Evolutionary conservation across 2,113 vertebrate genomes (phyloP).

Genomic region (Tupaia chinensis): DNA sequence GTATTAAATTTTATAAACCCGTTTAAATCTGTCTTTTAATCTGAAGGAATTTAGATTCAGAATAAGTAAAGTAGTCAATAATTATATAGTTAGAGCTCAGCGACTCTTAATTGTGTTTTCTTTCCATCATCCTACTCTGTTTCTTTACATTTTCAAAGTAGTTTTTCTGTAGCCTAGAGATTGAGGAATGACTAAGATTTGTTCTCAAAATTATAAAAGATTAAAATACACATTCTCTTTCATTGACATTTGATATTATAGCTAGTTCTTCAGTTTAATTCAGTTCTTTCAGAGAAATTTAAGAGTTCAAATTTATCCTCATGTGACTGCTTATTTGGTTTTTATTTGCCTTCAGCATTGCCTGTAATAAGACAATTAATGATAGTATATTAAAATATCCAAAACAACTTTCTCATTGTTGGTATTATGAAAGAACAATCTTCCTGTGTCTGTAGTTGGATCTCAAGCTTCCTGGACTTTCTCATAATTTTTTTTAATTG

Average conservation of each 20-base stretch:
- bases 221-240: conserved; percentile 23
- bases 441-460: background rate
- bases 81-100: background rate
- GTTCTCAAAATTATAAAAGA: background rate
- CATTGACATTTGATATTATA: conserved; percentile 30
- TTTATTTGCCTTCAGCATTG: background rate
- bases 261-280: conserved; percentile 15
- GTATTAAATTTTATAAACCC: background rate
- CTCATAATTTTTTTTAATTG: conserved; percentile 10
- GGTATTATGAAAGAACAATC: background rate
- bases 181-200: background rate
- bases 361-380: conserved; percentile 24
- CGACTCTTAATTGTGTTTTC: background rate
- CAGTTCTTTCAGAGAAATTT: conserved; percentile 28
- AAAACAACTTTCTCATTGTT: conserved; percentile 57
- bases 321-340: background rate
- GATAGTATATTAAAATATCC: conserved; percentile 19
- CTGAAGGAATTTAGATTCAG: background rate
- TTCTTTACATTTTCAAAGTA: conserved; percentile 30
- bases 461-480: background rate
- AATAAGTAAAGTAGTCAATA: background rate
- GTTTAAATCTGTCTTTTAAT: background rate
- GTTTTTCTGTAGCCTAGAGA: background rate
- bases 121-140: background rate
- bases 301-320: conserved; percentile 30